Percentiles rank a stretch among this genome's conserved stretches.
Conservation (phyloP, 2,888 invertebrate genomes). For the Scaptodrosophila latifasciaeformis region DNA sequence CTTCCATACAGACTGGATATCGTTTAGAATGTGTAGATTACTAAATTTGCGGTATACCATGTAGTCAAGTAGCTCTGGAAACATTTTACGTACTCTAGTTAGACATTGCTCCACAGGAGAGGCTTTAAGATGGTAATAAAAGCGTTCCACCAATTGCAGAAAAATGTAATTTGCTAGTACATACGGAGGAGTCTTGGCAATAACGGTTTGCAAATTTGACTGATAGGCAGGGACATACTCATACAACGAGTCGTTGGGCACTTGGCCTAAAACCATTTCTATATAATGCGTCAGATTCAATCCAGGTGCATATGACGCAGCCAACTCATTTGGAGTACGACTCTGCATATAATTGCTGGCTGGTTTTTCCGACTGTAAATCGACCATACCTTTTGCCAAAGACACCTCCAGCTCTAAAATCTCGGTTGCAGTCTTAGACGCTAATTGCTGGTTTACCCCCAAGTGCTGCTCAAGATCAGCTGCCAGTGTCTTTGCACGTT, state of each 20-base stretch:
- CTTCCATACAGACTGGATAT: slow-evolving; percentile 62
- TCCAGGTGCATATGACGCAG: slow-evolving; percentile 28
- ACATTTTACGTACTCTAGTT: slow-evolving; percentile 42
- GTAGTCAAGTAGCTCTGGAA: slow-evolving; percentile 63
- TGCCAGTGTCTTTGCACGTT: slow-evolving; percentile 28
- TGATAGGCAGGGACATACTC: slow-evolving; percentile 62
- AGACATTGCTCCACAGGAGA: slow-evolving; percentile 48
- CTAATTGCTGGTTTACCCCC: slow-evolving; percentile 37
- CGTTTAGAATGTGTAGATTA: slow-evolving; percentile 42
- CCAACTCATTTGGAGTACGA: slow-evolving; percentile 40
- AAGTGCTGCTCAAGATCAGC: slow-evolving; percentile 46
- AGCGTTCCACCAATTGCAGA: slow-evolving; percentile 54
- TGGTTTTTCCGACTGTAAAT: slow-evolving; percentile 30
- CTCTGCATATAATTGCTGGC: slow-evolving; percentile 39
- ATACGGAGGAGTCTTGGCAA: slow-evolving; percentile 31
- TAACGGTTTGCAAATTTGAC: slow-evolving; percentile 38
- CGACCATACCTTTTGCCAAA: slow-evolving; percentile 50
- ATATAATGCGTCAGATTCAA: slow-evolving; percentile 59
- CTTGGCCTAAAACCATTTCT: slow-evolving; percentile 49
- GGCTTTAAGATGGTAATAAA: slow-evolving; percentile 45
- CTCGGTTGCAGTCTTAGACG: slow-evolving; percentile 46
- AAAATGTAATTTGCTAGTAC: slow-evolving; percentile 68
- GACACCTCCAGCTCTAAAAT: slow-evolving; percentile 54
- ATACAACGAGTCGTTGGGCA: slow-evolving; percentile 47
- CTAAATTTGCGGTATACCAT: slow-evolving; percentile 54